Evolutionary conservation across 2,797 vertebrate genomes (phyloP), one percentile per base, ranked within the genome.

Genomic region (Enteromius mattozi): DNA sequence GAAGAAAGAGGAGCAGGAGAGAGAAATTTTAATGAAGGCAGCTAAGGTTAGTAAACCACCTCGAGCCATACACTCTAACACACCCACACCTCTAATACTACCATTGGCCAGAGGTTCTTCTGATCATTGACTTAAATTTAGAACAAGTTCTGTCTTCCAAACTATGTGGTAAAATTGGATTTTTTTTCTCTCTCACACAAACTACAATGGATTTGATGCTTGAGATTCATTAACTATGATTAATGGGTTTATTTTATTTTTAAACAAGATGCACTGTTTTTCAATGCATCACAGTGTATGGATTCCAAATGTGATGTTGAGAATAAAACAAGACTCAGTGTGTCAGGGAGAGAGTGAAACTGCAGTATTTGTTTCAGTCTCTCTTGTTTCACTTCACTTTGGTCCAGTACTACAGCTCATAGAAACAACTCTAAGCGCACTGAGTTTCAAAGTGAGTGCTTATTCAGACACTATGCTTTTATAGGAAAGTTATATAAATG

Each of bases 11-110:
- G 97, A 98, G 74, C 97, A 98, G 94, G 98, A 99, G 93, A 94
- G 98, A 89, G 98, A 99, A 92, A 98, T 99, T 89, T 94, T 99
- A 83, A 96, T 99, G 94, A 97, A 98, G 30, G 98, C 98, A 76
- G 98, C 98, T 84, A 87, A 89, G 87, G 87, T 76, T 63, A 71
- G 68, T 88, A 85, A 63, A 5, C 4, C 40, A 30, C 37, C 33
- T 42, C 17, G 30, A 63, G 49, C 30, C 19, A 30, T 3, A 61
- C 45, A 0, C 33, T 24, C 63, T 4, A 45, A 19, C n/a, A 35
- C 30, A 37, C n/a, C 9, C 47, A 42, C 42, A 33, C 4, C 49
- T 71, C 2, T 35, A n/a, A 35, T 51, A 51, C 30, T 17, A 17
- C 19, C 21, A 80, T 24, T 69, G 49, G 45, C 45, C 21, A 24